Evolutionary conservation across 2,797 vertebrate species (phyloP).

Genomic region (Hyperoplus lanceolatus): DNA sequence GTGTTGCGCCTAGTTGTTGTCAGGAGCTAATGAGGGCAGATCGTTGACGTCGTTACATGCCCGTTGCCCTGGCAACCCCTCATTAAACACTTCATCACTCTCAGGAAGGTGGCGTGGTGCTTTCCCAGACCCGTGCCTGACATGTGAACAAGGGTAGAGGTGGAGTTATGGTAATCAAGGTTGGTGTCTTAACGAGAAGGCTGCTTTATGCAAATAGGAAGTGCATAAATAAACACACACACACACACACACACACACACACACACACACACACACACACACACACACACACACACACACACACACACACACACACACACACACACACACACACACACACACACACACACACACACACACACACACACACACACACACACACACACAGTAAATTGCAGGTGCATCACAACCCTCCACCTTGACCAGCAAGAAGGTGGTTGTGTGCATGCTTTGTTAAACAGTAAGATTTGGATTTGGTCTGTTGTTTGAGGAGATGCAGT

Average conservation of each 20-base stretch:
- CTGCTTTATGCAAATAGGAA: slow-evolving; percentile 15
- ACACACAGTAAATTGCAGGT: slow-evolving; percentile 12
- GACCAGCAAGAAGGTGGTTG: slow-evolving; percentile 1
- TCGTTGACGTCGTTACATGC: slow-evolving; percentile 75
- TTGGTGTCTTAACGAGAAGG: slow-evolving; percentile 18
- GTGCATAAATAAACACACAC: not conserved
- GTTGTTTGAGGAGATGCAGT: slow-evolving; percentile 76
- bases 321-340: not conserved
- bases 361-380: not conserved
- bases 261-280: not conserved
- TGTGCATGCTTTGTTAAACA: slow-evolving; percentile 51
- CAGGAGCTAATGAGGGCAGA: slow-evolving; percentile 74
- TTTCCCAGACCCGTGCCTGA: slow-evolving; percentile 44
- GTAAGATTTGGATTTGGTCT: slow-evolving; percentile 69
- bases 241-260: not conserved
- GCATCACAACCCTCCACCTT: not conserved
- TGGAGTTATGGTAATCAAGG: slow-evolving; percentile 12
- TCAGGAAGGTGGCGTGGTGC: slow-evolving; percentile 40
- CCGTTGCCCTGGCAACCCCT: slow-evolving; percentile 67
- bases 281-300: not conserved
- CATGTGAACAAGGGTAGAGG: slow-evolving; percentile 36
- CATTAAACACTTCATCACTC: slow-evolving; percentile 76
- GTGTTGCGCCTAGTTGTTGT: slow-evolving; percentile 69
- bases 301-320: not conserved
- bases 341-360: not conserved